Percentiles rank a stretch among this genome's conserved stretches.
phyloP scores from a whole-genome alignment of 2,113 vertebrate genomes.

The Cynopterus brachyotis region DNA sequence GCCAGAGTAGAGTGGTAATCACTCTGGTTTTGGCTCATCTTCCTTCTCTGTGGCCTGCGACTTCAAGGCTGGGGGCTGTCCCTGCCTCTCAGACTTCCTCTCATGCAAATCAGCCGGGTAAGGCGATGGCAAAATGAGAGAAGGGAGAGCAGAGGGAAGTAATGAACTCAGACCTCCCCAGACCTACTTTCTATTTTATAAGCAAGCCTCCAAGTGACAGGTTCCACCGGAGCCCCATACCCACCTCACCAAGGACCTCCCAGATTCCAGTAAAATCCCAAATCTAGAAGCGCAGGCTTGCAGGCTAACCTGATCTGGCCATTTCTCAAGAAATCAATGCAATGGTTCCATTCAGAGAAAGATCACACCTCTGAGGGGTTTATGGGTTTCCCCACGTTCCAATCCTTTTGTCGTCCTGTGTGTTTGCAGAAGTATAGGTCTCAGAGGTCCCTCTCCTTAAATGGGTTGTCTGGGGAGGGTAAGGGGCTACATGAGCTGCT shows the following conservation, averaged over 20 bases:
- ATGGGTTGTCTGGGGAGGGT: accelerated
- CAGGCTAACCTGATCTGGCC: accelerated
- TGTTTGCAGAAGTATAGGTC: no score
- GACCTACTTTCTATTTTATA: conserved; percentile 67
- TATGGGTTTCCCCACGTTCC: neutral
- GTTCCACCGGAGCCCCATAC: accelerated
- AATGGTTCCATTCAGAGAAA: neutral
- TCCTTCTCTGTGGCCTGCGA: conserved; percentile 81
- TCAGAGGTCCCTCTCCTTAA: neutral
- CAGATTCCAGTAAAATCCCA: neutral
- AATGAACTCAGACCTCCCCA: neutral
- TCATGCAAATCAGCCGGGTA: conserved; percentile 82
- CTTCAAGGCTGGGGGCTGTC: conserved; percentile 84
- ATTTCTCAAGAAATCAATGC: neutral
- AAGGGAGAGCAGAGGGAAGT: conserved; percentile 27
- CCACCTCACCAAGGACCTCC: neutral
- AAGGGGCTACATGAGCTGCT: accelerated
- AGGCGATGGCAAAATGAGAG: neutral
- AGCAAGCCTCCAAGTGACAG: neutral
- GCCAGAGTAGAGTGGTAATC: conserved; percentile 68
- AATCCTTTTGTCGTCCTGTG: neutral
- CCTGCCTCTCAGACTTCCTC: conserved; percentile 81
- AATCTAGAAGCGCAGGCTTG: neutral
- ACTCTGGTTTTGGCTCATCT: conserved; percentile 81
- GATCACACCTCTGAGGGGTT: neutral